Conservation (phyloP, 2,888 invertebrate species). For the Omphaloscelis lunosa region DNA sequence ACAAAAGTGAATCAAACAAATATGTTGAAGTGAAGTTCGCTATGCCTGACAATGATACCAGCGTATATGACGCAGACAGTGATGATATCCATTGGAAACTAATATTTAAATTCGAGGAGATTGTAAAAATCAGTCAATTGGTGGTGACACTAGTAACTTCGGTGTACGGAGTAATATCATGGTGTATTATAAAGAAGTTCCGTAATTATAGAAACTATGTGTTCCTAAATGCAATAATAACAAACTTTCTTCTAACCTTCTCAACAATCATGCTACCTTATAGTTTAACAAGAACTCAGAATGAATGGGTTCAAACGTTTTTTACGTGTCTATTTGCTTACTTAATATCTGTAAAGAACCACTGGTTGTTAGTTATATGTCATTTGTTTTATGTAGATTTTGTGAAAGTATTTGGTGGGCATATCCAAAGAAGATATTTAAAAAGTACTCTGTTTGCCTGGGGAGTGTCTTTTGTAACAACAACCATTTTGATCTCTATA, state of each 20-base stretch:
- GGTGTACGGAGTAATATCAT: slow-evolving; percentile 9
- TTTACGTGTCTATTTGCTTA: neutral
- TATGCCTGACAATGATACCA: neutral
- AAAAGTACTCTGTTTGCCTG: slow-evolving; percentile 6
- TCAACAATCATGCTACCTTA: neutral
- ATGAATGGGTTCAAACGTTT: neutral
- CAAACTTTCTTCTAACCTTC: neutral
- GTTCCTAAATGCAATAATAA: neutral
- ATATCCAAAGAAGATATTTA: neutral
- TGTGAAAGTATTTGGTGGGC: slow-evolving; percentile 4
- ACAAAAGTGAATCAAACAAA: neutral
- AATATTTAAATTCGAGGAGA: neutral
- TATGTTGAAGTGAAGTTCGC: neutral
- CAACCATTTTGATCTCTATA: neutral
- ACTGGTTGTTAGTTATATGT: slow-evolving; percentile 7
- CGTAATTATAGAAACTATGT: slow-evolving; percentile 14
- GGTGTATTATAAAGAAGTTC: slow-evolving; percentile 3
- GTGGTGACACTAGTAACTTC: neutral
- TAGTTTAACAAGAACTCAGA: neutral
- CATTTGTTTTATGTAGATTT: slow-evolving; percentile 23
- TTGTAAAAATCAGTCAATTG: neutral
- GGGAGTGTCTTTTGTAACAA: slow-evolving; percentile 4
- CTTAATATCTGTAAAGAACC: neutral
- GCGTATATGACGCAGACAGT: neutral
- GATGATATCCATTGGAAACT: neutral